Evolutionary conservation across 1,140 invertebrate species (phyloP), one percentile per base, ranked within the genome.

Genomic region (Heliconius hewitsoni): DNA sequence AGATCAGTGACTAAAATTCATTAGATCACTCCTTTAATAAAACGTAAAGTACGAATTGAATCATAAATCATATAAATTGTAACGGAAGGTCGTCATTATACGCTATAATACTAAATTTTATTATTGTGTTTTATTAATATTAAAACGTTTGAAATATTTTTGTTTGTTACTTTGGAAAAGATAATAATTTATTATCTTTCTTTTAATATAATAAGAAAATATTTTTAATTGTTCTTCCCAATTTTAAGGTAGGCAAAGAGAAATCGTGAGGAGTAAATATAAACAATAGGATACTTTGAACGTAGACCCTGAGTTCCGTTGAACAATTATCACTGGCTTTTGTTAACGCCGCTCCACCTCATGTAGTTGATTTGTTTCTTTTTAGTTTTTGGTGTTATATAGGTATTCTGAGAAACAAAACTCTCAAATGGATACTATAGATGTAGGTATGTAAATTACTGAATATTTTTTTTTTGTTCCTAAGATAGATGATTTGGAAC

Each of bases 251-350:
- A 37, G 4, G 39, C 46, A 39, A 50, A 72, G 39, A 39, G 71
- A 72, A 37, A 42, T 72, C 30, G 30, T 72, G 39, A 42, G 34
- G 13, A 39, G 4, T 39, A 72, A 18, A 72, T 39, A 39, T 37
- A 72, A 39, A 39, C 30, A 72, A 72, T 39, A 72, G 60, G 11
- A 30, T 66, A 27, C 23, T 30, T 27, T 66, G 60, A 66, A 37
- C 1, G n/a, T 3, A 71, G 88, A 88, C 86, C 88, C 82, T 87
- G 85, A 89, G 78, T 85, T 89, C 83, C 80, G 83, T 85, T 77
- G 80, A 88, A 87, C 88, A 91, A 90, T 91, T 90, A 90, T 87
- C 87, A 79, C 83, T 39, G 76, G 76, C 76, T 83, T 86, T 88
- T 88, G 86, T 88, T 87, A 86, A 82, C 74, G 83, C 74, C 73